Percentiles rank a stretch among this genome's conserved stretches.
phyloP scores from a whole-genome alignment of 2,797 vertebrate genomes.

The Lates japonicus region DNA sequence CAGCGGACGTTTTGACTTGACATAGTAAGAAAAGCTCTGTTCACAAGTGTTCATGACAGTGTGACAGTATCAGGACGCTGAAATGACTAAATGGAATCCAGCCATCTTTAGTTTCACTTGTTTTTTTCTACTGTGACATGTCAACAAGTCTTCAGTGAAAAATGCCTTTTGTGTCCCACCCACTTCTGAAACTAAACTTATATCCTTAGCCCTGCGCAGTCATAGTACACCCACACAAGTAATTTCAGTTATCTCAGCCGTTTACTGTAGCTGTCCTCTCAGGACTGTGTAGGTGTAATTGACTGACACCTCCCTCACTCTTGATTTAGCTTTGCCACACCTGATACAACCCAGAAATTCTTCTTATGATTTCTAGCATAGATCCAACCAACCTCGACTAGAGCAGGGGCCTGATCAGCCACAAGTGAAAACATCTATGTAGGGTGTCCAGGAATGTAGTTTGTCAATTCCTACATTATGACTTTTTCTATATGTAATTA shows the following conservation, averaged over 20 bases:
- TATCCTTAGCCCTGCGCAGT: background rate
- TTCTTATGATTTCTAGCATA: background rate
- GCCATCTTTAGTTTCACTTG: background rate
- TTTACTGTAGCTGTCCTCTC: background rate
- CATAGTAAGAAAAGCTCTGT: background rate
- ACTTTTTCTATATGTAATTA: conserved; percentile 5
- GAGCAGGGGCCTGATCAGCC: background rate
- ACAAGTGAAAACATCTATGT: background rate
- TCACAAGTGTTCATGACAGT: background rate
- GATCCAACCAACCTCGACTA: background rate
- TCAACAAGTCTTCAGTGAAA: background rate
- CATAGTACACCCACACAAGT: background rate
- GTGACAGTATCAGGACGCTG: background rate
- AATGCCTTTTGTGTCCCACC: background rate
- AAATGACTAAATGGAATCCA: background rate
- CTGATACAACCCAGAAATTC: background rate
- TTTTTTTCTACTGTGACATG: background rate
- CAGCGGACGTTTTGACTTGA: background rate
- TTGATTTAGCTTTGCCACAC: background rate
- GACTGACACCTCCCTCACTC: background rate
- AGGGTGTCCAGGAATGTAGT: background rate
- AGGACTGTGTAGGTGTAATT: background rate
- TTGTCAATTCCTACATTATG: background rate
- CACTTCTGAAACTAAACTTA: background rate
- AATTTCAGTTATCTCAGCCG: background rate